phyloP scores from a whole-genome alignment of 2,113 vertebrate genomes.

The Labeo catla region DNA sequence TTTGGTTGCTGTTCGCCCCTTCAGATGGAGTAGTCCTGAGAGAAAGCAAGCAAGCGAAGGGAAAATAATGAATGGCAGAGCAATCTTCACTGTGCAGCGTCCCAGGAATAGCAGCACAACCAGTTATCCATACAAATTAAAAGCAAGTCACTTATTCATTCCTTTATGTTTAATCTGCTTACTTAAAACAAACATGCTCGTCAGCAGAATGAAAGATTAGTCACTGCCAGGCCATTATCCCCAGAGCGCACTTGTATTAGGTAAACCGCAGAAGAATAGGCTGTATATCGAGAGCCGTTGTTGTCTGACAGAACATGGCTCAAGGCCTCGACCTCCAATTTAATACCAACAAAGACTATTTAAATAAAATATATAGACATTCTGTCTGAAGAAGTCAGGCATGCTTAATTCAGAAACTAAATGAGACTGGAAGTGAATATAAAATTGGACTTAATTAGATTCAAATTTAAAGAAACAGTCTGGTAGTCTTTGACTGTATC shows the following conservation, averaged over 20 bases:
- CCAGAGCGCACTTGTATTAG: neutral
- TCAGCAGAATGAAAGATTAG: constrained; percentile 37
- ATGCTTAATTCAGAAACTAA: neutral
- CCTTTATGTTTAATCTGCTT: constrained; percentile 37
- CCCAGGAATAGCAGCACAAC: constrained; percentile 15
- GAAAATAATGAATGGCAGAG: constrained; percentile 27
- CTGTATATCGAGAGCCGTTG: neutral
- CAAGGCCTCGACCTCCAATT: neutral
- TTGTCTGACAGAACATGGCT: constrained; percentile 23
- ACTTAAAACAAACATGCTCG: constrained; percentile 27
- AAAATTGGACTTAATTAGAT: neutral
- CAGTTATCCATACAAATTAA: constrained; percentile 37
- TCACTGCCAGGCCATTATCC: constrained; percentile 18
- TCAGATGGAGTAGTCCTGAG: constrained; percentile 6
- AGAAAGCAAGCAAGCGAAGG: constrained; percentile 17
- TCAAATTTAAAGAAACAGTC: neutral
- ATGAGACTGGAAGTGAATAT: neutral
- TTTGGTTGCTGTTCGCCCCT: neutral
- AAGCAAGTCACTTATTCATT: constrained; percentile 37
- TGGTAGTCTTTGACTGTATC: neutral
- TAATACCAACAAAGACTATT: neutral
- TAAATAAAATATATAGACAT: neutral
- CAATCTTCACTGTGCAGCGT: constrained; percentile 14
- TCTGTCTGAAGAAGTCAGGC: neutral
- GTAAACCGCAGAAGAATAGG: constrained; percentile 1